A percentile compares a stretch with the other conserved stretches of the same genome.
Conservation (phyloP, 2,888 invertebrate species). For the Mantis religiosa region DNA sequence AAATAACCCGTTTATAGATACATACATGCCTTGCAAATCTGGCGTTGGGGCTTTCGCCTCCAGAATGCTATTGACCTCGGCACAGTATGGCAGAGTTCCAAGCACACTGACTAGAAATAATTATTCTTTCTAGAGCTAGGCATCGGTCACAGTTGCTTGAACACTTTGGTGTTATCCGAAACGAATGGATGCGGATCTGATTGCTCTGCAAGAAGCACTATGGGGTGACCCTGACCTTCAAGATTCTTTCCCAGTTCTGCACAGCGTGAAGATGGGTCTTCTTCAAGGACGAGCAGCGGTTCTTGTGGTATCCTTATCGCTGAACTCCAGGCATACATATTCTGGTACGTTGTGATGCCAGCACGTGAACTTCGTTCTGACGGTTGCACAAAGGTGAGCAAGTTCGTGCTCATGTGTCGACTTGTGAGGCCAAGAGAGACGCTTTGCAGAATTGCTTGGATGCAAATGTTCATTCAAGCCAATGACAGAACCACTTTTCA, state of each 20-base stretch:
- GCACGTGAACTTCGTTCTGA: too few species aligned
- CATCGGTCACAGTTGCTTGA: not conserved
- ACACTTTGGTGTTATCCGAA: not conserved
- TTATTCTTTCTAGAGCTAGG: not conserved
- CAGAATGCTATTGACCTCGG: not conserved
- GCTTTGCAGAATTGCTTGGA: too few species aligned
- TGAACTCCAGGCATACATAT: too few species aligned
- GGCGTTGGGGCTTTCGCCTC: not conserved
- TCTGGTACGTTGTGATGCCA: too few species aligned
- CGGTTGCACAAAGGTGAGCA: too few species aligned
- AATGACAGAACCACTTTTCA: too few species aligned
- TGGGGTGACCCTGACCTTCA: not conserved
- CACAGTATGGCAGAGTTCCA: not conserved
- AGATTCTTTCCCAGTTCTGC: not conserved
- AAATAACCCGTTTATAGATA: not conserved
- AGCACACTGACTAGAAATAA: not conserved
- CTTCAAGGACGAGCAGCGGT: not conserved
- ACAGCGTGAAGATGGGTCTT: not conserved
- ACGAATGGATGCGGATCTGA: not conserved
- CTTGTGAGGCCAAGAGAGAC: too few species aligned
- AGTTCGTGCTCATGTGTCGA: too few species aligned
- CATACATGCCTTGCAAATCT: not conserved
- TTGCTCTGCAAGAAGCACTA: not conserved
- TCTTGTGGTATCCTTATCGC: not conserved
- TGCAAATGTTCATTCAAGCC: too few species aligned